Evolutionary conservation across 2,113 vertebrate genomes (phyloP).

Genomic region (Coracopsis vasa): DNA sequence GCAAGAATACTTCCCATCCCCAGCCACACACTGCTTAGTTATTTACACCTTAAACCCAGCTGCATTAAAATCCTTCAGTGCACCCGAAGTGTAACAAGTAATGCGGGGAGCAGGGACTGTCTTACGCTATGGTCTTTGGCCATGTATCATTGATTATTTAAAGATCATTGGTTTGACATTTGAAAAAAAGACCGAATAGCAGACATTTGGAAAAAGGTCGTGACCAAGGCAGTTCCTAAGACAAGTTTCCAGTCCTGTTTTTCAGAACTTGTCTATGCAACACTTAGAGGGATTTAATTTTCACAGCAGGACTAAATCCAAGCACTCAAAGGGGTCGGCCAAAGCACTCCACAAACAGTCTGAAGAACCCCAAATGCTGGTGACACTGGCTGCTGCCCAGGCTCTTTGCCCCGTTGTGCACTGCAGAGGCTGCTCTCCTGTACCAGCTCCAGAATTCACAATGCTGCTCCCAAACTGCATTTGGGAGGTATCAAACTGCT

Average conservation of each 20-base stretch:
- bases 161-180: background rate
- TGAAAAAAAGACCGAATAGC: background rate
- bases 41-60: constrained; percentile 29
- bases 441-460: background rate
- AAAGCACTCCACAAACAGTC: background rate
- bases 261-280: background rate
- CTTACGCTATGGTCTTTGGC: background rate
- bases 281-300: background rate
- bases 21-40: constrained; percentile 10
- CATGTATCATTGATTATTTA: background rate
- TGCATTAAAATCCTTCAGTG: background rate
- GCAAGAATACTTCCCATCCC: background rate
- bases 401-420: background rate
- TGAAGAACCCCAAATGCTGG: background rate
- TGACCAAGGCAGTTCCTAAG: background rate
- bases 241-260: background rate
- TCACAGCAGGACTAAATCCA: background rate
- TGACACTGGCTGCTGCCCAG: background rate
- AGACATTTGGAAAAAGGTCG: background rate
- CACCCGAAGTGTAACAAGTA: background rate
- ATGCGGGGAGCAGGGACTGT: fast-evolving
- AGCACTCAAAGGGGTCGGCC: background rate
- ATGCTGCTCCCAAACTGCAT: constrained; percentile 21
- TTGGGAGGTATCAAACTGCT: background rate
- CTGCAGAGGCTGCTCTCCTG: background rate